phyloP scores from a whole-genome alignment of 2,888 invertebrate species.

The Arenicola marina region DNA sequence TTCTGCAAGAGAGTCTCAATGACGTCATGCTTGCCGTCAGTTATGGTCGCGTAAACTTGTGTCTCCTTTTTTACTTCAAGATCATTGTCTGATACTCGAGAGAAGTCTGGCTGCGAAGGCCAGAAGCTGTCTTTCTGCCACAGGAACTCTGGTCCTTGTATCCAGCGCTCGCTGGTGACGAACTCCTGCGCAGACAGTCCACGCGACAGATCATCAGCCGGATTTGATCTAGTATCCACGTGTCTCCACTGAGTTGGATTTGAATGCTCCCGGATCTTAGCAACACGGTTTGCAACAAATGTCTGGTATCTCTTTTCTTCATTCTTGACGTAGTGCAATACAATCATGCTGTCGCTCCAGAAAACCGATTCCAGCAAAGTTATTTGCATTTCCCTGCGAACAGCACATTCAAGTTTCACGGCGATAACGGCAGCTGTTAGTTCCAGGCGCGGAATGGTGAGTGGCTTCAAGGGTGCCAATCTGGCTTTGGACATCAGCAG shows the following conservation, averaged over 20 bases:
- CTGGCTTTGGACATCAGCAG: constrained; percentile 25
- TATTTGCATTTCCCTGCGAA: neutral
- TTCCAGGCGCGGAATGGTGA: constrained; percentile 33
- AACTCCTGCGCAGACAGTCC: too few species aligned
- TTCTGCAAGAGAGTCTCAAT: too few species aligned
- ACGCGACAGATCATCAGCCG: too few species aligned
- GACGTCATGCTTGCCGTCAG: too few species aligned
- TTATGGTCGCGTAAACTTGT: too few species aligned
- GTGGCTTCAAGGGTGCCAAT: constrained; percentile 30
- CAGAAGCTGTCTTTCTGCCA: too few species aligned
- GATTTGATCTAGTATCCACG: constrained; percentile 29
- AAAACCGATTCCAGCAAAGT: neutral
- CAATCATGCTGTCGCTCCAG: constrained; percentile 35
- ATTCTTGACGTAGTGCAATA: constrained; percentile 36
- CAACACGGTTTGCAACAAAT: constrained; percentile 38
- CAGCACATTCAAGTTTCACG: neutral
- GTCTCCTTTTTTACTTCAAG: too few species aligned
- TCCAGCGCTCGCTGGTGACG: too few species aligned
- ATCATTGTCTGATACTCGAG: too few species aligned
- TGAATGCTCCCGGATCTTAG: constrained; percentile 27
- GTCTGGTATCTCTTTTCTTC: constrained; percentile 33
- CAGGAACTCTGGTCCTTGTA: too few species aligned
- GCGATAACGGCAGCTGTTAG: constrained; percentile 28
- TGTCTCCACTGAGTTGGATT: constrained; percentile 33
- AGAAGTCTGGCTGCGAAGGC: too few species aligned